phyloP scores from a whole-genome alignment of 2,797 vertebrate genomes.

The Lophius americanus region DNA sequence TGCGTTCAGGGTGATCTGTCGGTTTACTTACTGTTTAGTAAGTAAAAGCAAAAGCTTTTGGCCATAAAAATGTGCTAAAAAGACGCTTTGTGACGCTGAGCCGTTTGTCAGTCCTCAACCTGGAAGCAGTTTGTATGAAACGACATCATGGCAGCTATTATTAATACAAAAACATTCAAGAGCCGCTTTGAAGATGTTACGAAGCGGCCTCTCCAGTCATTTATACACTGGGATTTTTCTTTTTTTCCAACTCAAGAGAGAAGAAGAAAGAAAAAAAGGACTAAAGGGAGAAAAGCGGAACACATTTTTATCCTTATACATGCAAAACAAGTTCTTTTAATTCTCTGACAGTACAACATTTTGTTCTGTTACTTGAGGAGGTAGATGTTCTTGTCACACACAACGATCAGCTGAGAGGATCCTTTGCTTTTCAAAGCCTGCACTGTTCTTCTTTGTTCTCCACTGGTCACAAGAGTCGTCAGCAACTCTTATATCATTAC shows the following conservation, averaged over 20 bases:
- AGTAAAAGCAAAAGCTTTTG: not conserved
- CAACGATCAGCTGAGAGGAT: not conserved
- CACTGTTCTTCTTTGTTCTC: conserved; percentile 29
- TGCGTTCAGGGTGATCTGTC: too few relatives aligned
- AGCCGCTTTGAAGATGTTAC: not conserved
- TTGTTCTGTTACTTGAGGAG: not conserved
- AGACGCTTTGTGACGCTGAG: not conserved
- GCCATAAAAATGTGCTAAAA: not conserved
- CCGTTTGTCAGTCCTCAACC: not conserved
- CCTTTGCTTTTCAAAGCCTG: conserved; percentile 1
- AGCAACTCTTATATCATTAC: conserved; percentile 45
- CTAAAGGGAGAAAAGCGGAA: not conserved
- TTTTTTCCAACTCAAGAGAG: not conserved
- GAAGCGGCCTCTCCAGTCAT: not conserved
- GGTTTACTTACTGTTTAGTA: too few relatives aligned
- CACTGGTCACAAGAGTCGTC: conserved; percentile 38
- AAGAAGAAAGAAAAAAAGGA: not conserved
- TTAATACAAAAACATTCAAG: not conserved
- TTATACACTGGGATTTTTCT: not conserved
- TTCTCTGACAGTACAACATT: not conserved
- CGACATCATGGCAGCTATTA: not conserved
- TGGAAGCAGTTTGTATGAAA: not conserved
- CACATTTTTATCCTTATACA: not conserved
- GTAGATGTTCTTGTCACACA: conserved; percentile 6
- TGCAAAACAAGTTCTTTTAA: not conserved